Base-by-base conservation (phyloP, 2,888 invertebrate genomes). In the Alsophila aescularia region DNA sequence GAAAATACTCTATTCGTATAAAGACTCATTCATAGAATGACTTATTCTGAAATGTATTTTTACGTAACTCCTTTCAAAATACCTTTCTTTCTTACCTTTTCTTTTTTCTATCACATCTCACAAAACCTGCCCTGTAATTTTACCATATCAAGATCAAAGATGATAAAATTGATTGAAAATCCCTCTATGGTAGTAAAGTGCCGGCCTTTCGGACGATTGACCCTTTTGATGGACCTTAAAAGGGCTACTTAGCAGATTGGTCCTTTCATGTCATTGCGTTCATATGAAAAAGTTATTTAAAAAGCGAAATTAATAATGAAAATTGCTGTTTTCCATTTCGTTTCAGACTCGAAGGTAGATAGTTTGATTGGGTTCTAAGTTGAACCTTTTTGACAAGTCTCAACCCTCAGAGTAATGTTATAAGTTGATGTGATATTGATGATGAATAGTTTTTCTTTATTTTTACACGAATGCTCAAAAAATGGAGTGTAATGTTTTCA, bases 181-280 rank as follows among this genome's bases (percentile, higher is more conserved):
- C 54, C 34, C 52, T 60, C 67, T 64, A 67, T 44, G 21, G 31
- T 42, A 49, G 43, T 34, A 40, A 49, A 48, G 32, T 43, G 27
- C 42, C 35, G 73, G 79, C 75, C 69, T 68, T 75, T 78, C 67
- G 79, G 74, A 56, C 84, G 74, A 86, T 87, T 87, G 87, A 87
- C 84, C 87, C 85, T 84, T 83, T 81, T 74, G 73, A 73, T 68
- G 66, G 60, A 54, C 56, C 66, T 48, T 58, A 58, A 79, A 75
- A 79, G 74, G 73, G 85, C 87, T 85, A 90, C 89, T 90, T 80
- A 88, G 77, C 52, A 60, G 70, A 89, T 89, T 87, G 79, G 81
- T 79, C 81, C 80, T 87, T 90, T 88, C 79, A 83, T 83, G 83
- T 85, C 84, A 72, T 77, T 60, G 65, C 71, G 73, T 77, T 76